Percentiles rank a stretch among this genome's conserved stretches.
These are phyloP conservation scores for Ormyrus labotus DNA, from an alignment of 2,888 invertebrate species.

Conservation along the genomic window DNA sequence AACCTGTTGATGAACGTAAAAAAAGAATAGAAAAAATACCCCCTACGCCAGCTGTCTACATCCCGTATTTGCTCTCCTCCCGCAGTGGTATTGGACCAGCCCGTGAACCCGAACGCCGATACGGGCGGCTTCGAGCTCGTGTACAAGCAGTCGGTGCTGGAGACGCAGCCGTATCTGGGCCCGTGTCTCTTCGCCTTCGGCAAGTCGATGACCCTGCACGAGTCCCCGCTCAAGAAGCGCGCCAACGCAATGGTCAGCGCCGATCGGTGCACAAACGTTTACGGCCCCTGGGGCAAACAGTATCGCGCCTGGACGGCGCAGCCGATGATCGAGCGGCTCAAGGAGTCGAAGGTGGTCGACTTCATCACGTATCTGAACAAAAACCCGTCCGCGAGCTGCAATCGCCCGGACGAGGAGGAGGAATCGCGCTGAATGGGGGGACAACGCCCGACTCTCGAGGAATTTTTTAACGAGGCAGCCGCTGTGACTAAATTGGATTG, in stretches of 20 bases:
- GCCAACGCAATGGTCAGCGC: neutral
- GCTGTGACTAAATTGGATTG: too few relatives aligned
- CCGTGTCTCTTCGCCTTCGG: slow-evolving; percentile 83
- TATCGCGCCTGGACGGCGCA: slow-evolving; percentile 67
- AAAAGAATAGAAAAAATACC: too few relatives aligned
- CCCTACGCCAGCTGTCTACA: too few relatives aligned
- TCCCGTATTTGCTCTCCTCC: slow-evolving; percentile 58
- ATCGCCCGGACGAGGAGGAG: too few relatives aligned
- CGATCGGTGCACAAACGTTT: slow-evolving; percentile 1
- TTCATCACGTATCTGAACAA: slow-evolving; percentile 66
- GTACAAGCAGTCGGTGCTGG: slow-evolving; percentile 84
- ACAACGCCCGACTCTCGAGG: too few relatives aligned
- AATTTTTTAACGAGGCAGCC: too few relatives aligned
- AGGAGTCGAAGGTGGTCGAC: slow-evolving; percentile 66
- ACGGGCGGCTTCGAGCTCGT: slow-evolving; percentile 88
- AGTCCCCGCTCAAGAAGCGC: slow-evolving; percentile 2
- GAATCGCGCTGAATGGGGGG: too few relatives aligned
- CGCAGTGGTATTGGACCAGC: slow-evolving; percentile 87
- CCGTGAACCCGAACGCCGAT: slow-evolving; percentile 83
- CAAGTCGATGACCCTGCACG: slow-evolving; percentile 61
- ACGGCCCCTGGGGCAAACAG: slow-evolving; percentile 57
- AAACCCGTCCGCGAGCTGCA: neutral
- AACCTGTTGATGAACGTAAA: too few relatives aligned
- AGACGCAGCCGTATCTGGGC: slow-evolving; percentile 86
- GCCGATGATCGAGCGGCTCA: slow-evolving; percentile 61